Percentiles rank a stretch among this genome's conserved stretches.
Evolutionary conservation across 2,113 vertebrate species (phyloP).

Genomic region (Mirza zaza): DNA sequence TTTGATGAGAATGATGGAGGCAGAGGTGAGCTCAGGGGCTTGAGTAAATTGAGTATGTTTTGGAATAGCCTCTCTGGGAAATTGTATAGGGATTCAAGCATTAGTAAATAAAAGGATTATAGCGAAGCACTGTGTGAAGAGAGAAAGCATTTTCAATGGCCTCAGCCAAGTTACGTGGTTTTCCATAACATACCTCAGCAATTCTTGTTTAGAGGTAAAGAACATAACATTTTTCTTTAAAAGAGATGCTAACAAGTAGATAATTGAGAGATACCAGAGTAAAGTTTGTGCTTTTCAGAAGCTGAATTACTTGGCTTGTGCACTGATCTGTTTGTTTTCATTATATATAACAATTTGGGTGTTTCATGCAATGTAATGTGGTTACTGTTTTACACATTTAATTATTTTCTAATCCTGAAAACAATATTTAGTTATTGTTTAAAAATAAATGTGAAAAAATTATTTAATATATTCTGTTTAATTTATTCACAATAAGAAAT

Average conservation of each 20-base stretch:
- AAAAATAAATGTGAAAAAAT: neutral
- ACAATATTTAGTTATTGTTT: neutral
- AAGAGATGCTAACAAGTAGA: neutral
- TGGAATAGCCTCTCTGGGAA: neutral
- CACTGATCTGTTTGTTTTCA: neutral
- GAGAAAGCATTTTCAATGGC: neutral
- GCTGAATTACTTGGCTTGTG: neutral
- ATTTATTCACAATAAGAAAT: neutral
- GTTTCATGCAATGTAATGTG: neutral
- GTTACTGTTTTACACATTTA: neutral
- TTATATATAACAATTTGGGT: neutral
- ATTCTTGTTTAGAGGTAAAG: neutral
- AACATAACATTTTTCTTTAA: neutral
- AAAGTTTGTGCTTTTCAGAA: neutral
- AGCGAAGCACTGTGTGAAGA: neutral
- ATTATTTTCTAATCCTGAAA: neutral
- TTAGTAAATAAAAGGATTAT: slow-evolving; percentile 13
- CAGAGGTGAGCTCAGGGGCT: neutral
- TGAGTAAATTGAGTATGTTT: neutral
- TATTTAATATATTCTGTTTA: neutral
- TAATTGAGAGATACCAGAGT: neutral
- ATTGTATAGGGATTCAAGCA: neutral
- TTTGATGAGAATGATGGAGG: neutral
- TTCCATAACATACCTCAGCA: neutral
- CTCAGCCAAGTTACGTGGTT: neutral